Percentiles rank a stretch among this genome's conserved stretches.
These are phyloP conservation scores for Cotesia congregata DNA, from an alignment of 2,888 invertebrate genomes.

Conservation along the genomic window DNA sequence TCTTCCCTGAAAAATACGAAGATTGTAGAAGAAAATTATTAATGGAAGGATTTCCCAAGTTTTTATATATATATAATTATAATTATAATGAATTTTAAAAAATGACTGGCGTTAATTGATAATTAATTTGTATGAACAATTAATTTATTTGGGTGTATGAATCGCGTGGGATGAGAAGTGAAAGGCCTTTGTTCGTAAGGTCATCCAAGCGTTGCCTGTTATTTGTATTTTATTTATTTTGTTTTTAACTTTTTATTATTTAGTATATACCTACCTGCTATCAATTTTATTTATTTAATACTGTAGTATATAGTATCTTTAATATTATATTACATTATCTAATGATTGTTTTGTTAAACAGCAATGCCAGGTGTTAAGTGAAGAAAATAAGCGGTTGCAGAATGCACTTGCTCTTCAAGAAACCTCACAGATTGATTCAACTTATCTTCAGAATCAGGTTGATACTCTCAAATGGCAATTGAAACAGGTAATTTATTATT, in stretches of 20 bases:
- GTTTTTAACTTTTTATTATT: constrained; percentile 8
- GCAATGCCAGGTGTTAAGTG: constrained; percentile 70
- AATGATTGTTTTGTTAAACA: constrained; percentile 48
- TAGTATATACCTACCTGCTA: constrained; percentile 7
- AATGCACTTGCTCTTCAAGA: constrained; percentile 60
- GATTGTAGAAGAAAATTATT: no score
- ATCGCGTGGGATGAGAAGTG: constrained; percentile 54
- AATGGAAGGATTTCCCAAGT: background rate
- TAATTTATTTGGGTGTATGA: constrained; percentile 32
- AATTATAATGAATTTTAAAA: constrained; percentile 14
- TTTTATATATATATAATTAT: background rate
- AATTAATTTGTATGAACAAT: constrained; percentile 14
- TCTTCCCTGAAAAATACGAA: no score
- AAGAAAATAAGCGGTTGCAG: constrained; percentile 70
- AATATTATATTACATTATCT: constrained; percentile 3
- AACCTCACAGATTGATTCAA: constrained; percentile 72
- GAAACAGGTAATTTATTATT: constrained; percentile 75
- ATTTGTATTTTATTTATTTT: constrained; percentile 27
- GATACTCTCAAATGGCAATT: constrained; percentile 82
- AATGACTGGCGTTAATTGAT: background rate
- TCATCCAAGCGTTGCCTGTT: constrained; percentile 34
- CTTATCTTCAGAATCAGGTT: constrained; percentile 77
- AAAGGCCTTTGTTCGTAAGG: constrained; percentile 59
- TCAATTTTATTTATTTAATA: background rate
- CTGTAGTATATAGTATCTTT: background rate